phyloP scores from a whole-genome alignment of 2,113 vertebrate species.

The Chitala chitala region DNA sequence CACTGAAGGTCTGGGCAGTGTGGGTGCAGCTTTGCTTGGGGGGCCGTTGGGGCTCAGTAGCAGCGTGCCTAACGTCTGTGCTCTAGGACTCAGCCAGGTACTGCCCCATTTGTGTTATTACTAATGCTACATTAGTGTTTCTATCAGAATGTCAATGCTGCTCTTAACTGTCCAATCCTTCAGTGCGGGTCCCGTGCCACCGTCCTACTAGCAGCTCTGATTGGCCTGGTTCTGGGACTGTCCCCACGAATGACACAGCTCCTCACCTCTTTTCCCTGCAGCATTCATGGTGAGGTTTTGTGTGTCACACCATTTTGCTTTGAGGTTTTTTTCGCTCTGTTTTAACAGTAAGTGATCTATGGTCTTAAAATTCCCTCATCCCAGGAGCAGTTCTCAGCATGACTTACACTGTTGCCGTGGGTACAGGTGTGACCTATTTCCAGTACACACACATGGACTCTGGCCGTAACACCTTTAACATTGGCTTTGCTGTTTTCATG shows the following conservation, averaged over 20 bases:
- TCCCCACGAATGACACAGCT: constrained; percentile 62
- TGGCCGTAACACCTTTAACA: constrained; percentile 77
- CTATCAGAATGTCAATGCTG: neutral
- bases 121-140: neutral
- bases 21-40: constrained; percentile 71
- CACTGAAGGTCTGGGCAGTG: constrained; percentile 66
- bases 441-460: constrained; percentile 75
- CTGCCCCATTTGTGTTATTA: neutral
- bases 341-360: neutral
- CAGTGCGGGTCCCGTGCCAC: constrained; percentile 62
- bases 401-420: constrained; percentile 67
- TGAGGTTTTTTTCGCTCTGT: neutral
- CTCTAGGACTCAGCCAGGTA: constrained; percentile 69
- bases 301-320: neutral
- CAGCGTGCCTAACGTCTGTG: constrained; percentile 67
- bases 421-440: constrained; percentile 74
- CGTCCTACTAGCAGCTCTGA: constrained; percentile 53
- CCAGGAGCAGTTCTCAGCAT: constrained; percentile 71
- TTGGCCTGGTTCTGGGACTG: constrained; percentile 60
- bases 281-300: constrained; percentile 61
- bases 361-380: neutral
- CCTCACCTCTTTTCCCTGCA: constrained; percentile 62
- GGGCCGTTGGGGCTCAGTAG: constrained; percentile 53
- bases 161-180: neutral
- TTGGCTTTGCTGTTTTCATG: constrained; percentile 79